phyloP scores from a whole-genome alignment of 53 echinoderm and acorn worm species.

The Glandiceps talaboti region DNA sequence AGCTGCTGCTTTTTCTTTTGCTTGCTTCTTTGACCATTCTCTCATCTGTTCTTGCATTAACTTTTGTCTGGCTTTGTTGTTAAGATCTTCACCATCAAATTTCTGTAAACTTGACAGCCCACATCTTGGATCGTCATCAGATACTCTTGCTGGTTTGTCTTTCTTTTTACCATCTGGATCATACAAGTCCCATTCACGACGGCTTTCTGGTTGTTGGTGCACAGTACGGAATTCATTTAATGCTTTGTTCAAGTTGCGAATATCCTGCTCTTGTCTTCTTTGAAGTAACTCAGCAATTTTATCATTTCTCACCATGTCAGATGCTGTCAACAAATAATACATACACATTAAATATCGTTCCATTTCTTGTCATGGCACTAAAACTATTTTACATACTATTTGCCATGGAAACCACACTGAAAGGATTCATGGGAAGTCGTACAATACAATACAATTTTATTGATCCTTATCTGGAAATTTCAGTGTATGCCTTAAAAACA shows the following conservation, averaged over 20 bases:
- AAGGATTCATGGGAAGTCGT: too few species aligned
- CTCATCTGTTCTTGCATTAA: constrained; percentile 96
- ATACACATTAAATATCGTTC: too few species aligned
- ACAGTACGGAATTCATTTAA: constrained; percentile 57
- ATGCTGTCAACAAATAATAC: too few species aligned
- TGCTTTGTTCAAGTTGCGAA: constrained; percentile 71
- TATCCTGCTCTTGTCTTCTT: constrained; percentile 72
- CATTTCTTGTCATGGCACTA: too few species aligned
- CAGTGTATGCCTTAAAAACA: too few species aligned
- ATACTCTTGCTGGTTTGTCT: constrained; percentile 84
- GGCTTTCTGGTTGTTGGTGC: constrained; percentile 79
- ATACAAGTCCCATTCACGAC: constrained; percentile 89
- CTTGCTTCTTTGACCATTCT: constrained; percentile 75
- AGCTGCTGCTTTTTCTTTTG: constrained; percentile 45
- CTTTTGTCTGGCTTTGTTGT: constrained; percentile 63
- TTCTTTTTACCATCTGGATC: constrained; percentile 90
- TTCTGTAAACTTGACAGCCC: constrained; percentile 78
- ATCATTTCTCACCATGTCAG: constrained; percentile 89
- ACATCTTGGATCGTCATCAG: constrained; percentile 87
- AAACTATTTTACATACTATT: too few species aligned
- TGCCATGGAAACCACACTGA: too few species aligned
- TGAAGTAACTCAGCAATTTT: constrained; percentile 81
- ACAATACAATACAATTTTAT: too few species aligned
- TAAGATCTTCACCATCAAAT: constrained; percentile 93
- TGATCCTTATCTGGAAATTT: too few species aligned